These are phyloP conservation scores for Druon quercuslanigerum DNA, from an alignment of 1,140 invertebrate genomes.

Conservation along the genomic window DNA sequence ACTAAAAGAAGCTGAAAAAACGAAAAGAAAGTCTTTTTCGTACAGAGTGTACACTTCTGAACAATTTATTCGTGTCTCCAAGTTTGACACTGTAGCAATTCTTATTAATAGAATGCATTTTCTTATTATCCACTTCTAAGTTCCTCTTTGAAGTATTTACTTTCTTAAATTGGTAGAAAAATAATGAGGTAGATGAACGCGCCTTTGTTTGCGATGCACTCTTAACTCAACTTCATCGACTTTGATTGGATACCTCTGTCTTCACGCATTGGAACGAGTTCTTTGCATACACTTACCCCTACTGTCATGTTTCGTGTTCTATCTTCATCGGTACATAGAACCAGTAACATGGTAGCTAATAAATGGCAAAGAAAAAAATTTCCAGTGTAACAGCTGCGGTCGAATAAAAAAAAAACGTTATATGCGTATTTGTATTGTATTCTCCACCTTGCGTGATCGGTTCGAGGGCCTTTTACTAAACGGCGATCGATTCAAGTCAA, in stretches of 20 bases:
- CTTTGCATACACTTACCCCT: constrained; percentile 22
- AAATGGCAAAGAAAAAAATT: not conserved
- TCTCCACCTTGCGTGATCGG: constrained; percentile 10
- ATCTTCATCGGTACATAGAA: constrained; percentile 15
- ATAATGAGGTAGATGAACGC: constrained; percentile 31
- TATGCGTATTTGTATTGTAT: not conserved
- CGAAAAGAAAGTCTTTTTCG: too few species aligned
- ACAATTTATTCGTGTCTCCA: not conserved
- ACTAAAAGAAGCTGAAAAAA: too few species aligned
- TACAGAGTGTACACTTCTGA: too few species aligned
- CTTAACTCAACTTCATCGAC: constrained; percentile 29
- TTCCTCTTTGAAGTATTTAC: constrained; percentile 10
- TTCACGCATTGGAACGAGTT: constrained; percentile 21
- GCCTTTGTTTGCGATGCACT: constrained; percentile 24
- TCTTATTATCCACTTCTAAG: constrained; percentile 12
- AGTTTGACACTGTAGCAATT: not conserved
- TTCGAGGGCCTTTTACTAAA: not conserved
- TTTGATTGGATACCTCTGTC: constrained; percentile 29
- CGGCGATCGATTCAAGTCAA: not conserved
- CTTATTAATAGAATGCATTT: not conserved
- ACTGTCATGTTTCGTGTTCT: constrained; percentile 16
- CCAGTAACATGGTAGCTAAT: constrained; percentile 13
- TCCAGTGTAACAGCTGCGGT: not conserved
- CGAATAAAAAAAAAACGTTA: not conserved
- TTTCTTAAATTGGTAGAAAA: constrained; percentile 3